Evolutionary conservation across 2,113 vertebrate species (phyloP).

Genomic region (Zosterops borbonicus): DNA sequence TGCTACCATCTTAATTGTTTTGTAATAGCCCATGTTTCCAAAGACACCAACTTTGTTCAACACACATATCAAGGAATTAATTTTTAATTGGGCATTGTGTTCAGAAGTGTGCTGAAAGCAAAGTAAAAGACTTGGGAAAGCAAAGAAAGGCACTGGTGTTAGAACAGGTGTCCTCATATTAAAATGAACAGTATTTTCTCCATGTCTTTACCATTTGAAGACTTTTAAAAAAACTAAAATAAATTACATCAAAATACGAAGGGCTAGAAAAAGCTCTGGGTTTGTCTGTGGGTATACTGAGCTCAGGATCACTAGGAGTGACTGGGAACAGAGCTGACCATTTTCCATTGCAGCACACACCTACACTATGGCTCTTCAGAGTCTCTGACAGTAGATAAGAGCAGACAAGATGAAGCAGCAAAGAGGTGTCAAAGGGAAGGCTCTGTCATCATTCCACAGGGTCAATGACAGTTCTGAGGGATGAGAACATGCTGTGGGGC

Average conservation of each 20-base stretch:
- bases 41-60: background rate
- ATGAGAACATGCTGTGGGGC: rapidly evolving
- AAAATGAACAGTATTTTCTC: background rate
- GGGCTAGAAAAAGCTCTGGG: background rate
- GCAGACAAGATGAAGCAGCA: background rate
- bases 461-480: background rate
- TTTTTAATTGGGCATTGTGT: background rate
- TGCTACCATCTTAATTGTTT: background rate
- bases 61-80: background rate
- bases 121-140: background rate
- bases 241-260: background rate
- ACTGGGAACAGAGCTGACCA: background rate
- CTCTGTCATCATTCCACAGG: background rate
- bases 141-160: background rate
- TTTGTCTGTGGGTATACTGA: background rate
- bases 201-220: background rate
- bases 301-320: background rate
- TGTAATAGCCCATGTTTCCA: background rate
- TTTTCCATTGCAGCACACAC: background rate
- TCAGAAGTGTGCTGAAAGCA: background rate
- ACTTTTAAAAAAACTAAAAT: background rate
- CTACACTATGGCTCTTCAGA: background rate
- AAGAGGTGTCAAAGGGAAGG: background rate
- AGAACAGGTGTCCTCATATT: background rate
- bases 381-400: background rate